Evolutionary conservation across 2,797 vertebrate genomes (phyloP).

Genomic region (Xiphophorus birchmanni): DNA sequence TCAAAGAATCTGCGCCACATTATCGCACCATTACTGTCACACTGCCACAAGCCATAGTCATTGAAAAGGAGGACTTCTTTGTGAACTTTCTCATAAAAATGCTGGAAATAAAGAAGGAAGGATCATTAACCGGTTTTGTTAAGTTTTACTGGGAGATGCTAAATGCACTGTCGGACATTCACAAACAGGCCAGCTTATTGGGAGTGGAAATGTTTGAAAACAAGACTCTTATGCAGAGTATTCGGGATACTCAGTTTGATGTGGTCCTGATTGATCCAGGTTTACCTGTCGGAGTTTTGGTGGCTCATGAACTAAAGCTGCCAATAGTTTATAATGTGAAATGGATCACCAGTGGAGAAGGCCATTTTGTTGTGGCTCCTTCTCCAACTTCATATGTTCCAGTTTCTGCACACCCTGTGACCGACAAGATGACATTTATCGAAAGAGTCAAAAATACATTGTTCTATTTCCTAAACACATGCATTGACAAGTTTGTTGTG

Average conservation of each 20-base stretch:
- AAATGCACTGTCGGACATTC: conserved; percentile 37
- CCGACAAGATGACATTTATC: conserved; percentile 71
- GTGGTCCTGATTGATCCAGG: conserved; percentile 76
- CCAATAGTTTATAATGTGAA: conserved; percentile 73
- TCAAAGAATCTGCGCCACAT: conserved; percentile 71
- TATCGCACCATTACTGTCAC: conserved; percentile 74
- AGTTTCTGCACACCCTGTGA: conserved; percentile 18
- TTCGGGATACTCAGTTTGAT: conserved; percentile 66
- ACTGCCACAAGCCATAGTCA: conserved; percentile 56
- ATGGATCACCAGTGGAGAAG: conserved; percentile 78
- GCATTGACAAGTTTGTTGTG: conserved; percentile 54
- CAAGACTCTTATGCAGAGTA: conserved; percentile 66
- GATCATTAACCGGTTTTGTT: conserved; percentile 32
- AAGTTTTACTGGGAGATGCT: conserved; percentile 71
- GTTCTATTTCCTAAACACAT: conserved; percentile 50
- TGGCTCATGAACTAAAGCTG: conserved; percentile 76
- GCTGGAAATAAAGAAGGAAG: conserved; percentile 56
- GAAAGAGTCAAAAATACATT: conserved; percentile 71
- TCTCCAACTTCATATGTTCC: conserved; percentile 79
- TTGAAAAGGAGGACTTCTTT: conserved; percentile 74
- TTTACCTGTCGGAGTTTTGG: conserved; percentile 70
- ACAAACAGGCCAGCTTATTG: conserved; percentile 66
- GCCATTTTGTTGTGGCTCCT: conserved; percentile 73
- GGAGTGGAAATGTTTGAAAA: conserved; percentile 76
- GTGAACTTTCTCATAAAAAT: conserved; percentile 66